Evolutionary conservation across 2,113 vertebrate genomes (phyloP).

Genomic region (Pelodiscus sinensis): DNA sequence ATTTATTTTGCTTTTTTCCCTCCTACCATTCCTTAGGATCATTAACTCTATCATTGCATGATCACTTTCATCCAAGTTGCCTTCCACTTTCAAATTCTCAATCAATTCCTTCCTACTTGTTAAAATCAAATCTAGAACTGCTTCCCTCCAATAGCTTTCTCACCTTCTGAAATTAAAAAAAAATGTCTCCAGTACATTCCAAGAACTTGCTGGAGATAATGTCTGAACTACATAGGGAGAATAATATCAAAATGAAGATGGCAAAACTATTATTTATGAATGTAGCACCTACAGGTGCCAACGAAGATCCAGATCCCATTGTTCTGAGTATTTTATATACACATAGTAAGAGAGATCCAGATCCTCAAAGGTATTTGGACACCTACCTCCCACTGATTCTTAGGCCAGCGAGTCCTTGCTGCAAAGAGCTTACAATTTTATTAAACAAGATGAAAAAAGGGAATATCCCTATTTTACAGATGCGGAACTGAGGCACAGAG

Average conservation of each 20-base stretch:
- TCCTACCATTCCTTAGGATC: no score
- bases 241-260: rapidly evolving
- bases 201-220: no score
- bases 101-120: no score
- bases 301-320: rapidly evolving
- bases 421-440: neutral
- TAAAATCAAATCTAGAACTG: no score
- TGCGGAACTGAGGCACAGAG: neutral
- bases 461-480: neutral
- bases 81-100: no score
- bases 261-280: neutral
- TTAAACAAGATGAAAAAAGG: neutral
- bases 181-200: no score
- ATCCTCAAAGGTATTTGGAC: neutral
- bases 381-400: neutral
- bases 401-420: neutral
- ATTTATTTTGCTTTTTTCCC: no score
- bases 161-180: no score
- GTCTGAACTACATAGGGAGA: neutral
- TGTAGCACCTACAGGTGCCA: neutral
- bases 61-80: no score
- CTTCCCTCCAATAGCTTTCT: no score
- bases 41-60: no score
- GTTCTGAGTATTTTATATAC: neutral
- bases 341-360: neutral